Percentiles rank a stretch among this genome's conserved stretches.
phyloP scores from a whole-genome alignment of 2,113 vertebrate genomes.

The Amblyornis subalaris region DNA sequence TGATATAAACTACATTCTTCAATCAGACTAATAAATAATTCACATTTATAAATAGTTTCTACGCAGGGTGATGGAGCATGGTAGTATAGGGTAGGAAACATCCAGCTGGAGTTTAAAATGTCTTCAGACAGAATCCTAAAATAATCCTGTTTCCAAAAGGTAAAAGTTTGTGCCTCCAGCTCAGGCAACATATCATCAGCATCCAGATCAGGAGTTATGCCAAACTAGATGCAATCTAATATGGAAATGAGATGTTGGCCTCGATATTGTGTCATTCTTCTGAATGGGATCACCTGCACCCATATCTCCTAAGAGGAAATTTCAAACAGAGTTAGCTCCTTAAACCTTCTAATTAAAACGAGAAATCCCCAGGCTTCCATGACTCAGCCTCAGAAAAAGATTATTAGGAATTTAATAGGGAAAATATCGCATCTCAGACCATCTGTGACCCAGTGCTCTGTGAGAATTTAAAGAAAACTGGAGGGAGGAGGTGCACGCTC shows the following conservation, averaged over 20 bases:
- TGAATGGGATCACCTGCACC: constrained; percentile 88
- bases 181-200: constrained; percentile 68
- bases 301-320: constrained; percentile 84
- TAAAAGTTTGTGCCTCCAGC: constrained; percentile 63
- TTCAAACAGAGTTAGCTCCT: constrained; percentile 95
- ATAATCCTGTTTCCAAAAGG: constrained; percentile 56
- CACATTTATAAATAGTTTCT: constrained; percentile 17
- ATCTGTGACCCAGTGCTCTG: constrained; percentile 95
- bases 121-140: constrained; percentile 56
- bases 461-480: constrained; percentile 90
- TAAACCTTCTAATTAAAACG: constrained; percentile 99
- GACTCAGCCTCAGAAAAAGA: constrained; percentile 92
- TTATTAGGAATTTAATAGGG: constrained; percentile 99
- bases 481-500: constrained; percentile 77
- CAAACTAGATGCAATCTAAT: constrained; percentile 89
- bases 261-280: constrained; percentile 83
- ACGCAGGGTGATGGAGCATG: not conserved
- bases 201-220: constrained; percentile 79
- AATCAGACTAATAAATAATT: constrained; percentile 45
- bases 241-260: constrained; percentile 92
- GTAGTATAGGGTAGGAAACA: not conserved
- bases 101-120: constrained; percentile 2
- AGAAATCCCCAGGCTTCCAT: constrained; percentile 94
- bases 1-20: not conserved
- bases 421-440: constrained; percentile 94